phyloP scores from a whole-genome alignment of 2,113 vertebrate genomes.

The Morphnarchus princeps region DNA sequence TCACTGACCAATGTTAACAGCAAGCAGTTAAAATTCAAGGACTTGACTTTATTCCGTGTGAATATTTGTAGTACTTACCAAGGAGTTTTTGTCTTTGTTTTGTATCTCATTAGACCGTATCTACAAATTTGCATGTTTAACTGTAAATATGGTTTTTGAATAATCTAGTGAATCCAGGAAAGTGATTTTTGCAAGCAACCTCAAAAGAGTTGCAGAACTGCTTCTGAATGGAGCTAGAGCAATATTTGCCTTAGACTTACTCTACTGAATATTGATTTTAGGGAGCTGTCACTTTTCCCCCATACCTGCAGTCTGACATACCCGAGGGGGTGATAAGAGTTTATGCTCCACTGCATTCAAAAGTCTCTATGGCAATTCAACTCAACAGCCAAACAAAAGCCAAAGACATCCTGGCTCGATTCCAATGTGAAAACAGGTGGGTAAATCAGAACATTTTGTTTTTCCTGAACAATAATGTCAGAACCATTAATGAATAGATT shows the following conservation, averaged over 20 bases:
- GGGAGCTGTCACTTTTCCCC: conserved; percentile 36
- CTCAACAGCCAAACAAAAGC: conserved; percentile 86
- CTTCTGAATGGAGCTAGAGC: neutral
- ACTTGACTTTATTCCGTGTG: neutral
- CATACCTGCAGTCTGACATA: conserved; percentile 80
- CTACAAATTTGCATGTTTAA: neutral
- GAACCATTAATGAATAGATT: neutral
- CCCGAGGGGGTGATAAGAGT: conserved; percentile 91
- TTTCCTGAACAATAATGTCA: neutral
- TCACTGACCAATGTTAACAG: neutral
- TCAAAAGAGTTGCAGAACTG: neutral
- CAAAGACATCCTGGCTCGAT: conserved; percentile 87
- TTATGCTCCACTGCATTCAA: conserved; percentile 89
- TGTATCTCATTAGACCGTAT: neutral
- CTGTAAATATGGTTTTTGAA: neutral
- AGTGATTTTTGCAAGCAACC: neutral
- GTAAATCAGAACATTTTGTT: conserved; percentile 39
- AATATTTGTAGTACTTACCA: neutral
- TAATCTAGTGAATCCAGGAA: neutral
- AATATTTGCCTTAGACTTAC: neutral
- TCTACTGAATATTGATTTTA: conserved; percentile 9
- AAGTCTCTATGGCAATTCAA: conserved; percentile 96
- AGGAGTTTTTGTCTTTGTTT: neutral
- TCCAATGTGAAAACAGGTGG: conserved; percentile 86
- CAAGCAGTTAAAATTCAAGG: neutral